Base-by-base conservation (phyloP, 64 coral and sea anemone genomes). In the Actinia equina region DNA sequence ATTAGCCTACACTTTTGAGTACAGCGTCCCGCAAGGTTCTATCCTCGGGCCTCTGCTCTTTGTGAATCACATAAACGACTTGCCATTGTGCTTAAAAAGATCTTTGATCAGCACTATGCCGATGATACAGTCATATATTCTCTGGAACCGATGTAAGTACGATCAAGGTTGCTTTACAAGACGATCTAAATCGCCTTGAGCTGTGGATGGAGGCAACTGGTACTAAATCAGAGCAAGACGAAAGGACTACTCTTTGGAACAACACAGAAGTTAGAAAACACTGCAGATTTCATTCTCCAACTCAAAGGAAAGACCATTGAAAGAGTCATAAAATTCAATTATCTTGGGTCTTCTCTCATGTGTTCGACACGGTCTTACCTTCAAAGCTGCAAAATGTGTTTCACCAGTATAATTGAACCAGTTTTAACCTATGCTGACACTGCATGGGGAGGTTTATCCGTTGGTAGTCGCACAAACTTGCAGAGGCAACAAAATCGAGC, bases 211-310 rank as follows among this genome's bases (percentile, higher is more conserved):
- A 15, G 14, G 65, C 41, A n/a, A 87, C 2, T 87, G 49, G 62
- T 87, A 13, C 63, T 87, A 71, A 89, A 82, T 57, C 30, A 89
- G 27, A 64, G 77, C 20, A 89, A 89, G 78, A 89, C 87, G 6
- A 89, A 83, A 80, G 57, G 6, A 82, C 22, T 69, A 77, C 56
- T 89, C 19, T 89, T 89, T 63, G 78, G 55, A 44, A 83, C 87
- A 23, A 83, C 41, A 54, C 13, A 89, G 79, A 83, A 44, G 42
- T 64, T 82, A 60, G 52, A 83, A 45, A 17, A n/a, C 15, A 77
- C n/a, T 42, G 12, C 79, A 82, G 64, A 70, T 70, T 83, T 89
- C 10, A 25, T 43, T 23, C 25, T 83, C 17, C 18, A 5, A 14
- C 37, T 89, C 42, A 62, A 63, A 41, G 87, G 52, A 27, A 80